phyloP scores from a whole-genome alignment of 2,797 vertebrate species.

The Smutsia gigantea region DNA sequence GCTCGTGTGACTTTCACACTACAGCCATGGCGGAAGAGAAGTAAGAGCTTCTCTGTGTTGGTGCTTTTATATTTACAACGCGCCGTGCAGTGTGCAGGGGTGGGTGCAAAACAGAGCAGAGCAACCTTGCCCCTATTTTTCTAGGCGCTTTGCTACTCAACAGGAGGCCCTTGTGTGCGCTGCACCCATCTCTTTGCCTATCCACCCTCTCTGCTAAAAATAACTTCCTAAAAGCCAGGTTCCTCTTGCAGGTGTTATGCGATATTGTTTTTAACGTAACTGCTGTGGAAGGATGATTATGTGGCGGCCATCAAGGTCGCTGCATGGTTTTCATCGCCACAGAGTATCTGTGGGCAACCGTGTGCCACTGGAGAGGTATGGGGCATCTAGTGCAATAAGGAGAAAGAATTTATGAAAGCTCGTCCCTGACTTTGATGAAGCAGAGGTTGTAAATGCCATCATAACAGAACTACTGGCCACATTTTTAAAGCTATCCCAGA shows the following conservation, averaged over 20 bases:
- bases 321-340: background rate
- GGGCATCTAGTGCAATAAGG: constrained; percentile 51
- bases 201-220: background rate
- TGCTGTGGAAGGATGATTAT: constrained; percentile 52
- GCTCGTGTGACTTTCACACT: background rate
- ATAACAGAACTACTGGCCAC: background rate
- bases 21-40: background rate
- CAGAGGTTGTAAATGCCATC: background rate
- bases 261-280: constrained; percentile 48
- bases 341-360: background rate
- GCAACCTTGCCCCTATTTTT: background rate
- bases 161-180: background rate
- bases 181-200: background rate
- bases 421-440: constrained; percentile 19
- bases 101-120: background rate
- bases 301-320: constrained; percentile 3
- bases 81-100: background rate
- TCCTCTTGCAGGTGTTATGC: constrained; percentile 31
- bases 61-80: constrained; percentile 36
- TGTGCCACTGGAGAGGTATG: background rate
- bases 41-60: background rate
- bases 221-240: background rate
- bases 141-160: background rate
- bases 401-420: constrained; percentile 52
- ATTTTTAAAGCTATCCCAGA: constrained; percentile 18